Evolutionary conservation across 1,140 invertebrate species (phyloP).

Genomic region (Scaptomyza hsui): DNA sequence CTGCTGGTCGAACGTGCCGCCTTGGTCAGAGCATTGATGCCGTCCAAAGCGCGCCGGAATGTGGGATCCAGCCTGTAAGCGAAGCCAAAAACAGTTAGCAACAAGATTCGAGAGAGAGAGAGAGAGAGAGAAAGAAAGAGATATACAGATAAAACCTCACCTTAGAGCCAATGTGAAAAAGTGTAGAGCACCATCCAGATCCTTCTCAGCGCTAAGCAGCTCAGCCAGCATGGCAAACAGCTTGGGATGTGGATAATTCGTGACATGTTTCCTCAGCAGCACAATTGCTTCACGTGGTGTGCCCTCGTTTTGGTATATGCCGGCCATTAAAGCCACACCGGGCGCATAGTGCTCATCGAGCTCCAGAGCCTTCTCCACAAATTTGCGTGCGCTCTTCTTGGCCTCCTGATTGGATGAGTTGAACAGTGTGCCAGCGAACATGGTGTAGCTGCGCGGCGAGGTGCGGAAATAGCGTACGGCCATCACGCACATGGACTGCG

Average conservation of each 20-base stretch:
- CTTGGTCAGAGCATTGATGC: slow-evolving; percentile 62
- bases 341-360: slow-evolving; percentile 73
- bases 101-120: neutral
- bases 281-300: slow-evolving; percentile 48
- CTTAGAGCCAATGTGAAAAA: slow-evolving; percentile 69
- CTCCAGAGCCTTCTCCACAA: slow-evolving; percentile 65
- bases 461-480: slow-evolving; percentile 65
- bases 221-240: slow-evolving; percentile 70
- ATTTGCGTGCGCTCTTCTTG: slow-evolving; percentile 59
- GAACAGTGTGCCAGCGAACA: slow-evolving; percentile 68
- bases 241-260: slow-evolving; percentile 56
- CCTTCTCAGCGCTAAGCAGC: slow-evolving; percentile 52
- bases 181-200: slow-evolving; percentile 67
- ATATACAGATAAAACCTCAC: slow-evolving; percentile 24
- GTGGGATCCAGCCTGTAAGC: slow-evolving; percentile 62
- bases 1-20: slow-evolving; percentile 16
- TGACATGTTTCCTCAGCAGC: slow-evolving; percentile 68
- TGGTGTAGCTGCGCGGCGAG: slow-evolving; percentile 64
- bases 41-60: slow-evolving; percentile 55
- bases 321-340: slow-evolving; percentile 64
- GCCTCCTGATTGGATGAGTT: slow-evolving; percentile 33
- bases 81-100: neutral
- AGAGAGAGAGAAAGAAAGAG: neutral
- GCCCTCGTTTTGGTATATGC: slow-evolving; percentile 62
- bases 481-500: slow-evolving; percentile 62